These are phyloP conservation scores for Laothoe populi DNA, from an alignment of 2,888 invertebrate genomes.

Conservation along the genomic window DNA sequence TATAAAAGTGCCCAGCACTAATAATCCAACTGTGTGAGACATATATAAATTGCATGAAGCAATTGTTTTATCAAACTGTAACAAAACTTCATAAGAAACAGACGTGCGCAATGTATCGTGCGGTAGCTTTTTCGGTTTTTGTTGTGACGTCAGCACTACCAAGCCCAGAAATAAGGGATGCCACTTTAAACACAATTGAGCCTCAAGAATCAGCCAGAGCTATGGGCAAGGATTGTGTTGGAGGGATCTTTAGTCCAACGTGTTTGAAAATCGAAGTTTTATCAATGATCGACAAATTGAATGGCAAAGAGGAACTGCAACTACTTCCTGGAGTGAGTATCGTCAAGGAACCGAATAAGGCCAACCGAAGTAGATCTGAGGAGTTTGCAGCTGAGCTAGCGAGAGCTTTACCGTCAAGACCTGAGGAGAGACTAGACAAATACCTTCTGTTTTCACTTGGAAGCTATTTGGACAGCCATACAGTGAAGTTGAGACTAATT, in stretches of 20 bases:
- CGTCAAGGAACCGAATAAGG: slow-evolving; percentile 86
- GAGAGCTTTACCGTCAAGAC: slow-evolving; percentile 89
- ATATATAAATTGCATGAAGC: slow-evolving; percentile 76
- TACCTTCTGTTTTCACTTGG: slow-evolving; percentile 89
- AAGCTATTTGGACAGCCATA: slow-evolving; percentile 89
- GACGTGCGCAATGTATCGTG: slow-evolving; percentile 68
- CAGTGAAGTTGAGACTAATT: slow-evolving; percentile 88
- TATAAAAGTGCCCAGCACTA: slow-evolving; percentile 65
- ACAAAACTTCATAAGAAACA: slow-evolving; percentile 59
- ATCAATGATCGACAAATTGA: slow-evolving; percentile 70
- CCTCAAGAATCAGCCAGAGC: slow-evolving; percentile 60
- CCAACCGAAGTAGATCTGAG: slow-evolving; percentile 86
- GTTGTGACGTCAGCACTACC: slow-evolving; percentile 61
- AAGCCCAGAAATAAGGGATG: slow-evolving; percentile 58
- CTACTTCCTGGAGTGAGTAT: slow-evolving; percentile 85
- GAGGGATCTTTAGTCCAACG: slow-evolving; percentile 72
- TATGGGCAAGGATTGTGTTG: slow-evolving; percentile 69
- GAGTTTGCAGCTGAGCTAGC: slow-evolving; percentile 90
- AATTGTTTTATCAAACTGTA: slow-evolving; percentile 75
- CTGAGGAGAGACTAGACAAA: slow-evolving; percentile 90
- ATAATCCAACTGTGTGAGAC: slow-evolving; percentile 74
- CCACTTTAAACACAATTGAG: slow-evolving; percentile 50
- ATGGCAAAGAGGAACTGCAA: slow-evolving; percentile 69
- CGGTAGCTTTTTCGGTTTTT: slow-evolving; percentile 52
- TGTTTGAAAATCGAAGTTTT: slow-evolving; percentile 78